phyloP scores from a whole-genome alignment of 2,113 vertebrate species.

The Tragulus kanchil region DNA sequence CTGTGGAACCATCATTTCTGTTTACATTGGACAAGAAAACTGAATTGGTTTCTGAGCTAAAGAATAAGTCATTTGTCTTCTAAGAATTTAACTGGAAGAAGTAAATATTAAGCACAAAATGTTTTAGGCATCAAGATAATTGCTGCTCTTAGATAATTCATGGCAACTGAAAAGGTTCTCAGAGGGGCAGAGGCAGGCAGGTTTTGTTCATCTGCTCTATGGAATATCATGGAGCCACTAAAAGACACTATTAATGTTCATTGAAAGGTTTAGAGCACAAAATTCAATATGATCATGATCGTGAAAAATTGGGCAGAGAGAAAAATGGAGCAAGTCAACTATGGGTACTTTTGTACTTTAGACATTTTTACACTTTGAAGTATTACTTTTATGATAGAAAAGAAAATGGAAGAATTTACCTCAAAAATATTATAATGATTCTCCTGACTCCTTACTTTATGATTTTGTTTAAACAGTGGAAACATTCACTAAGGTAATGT shows the following conservation, averaged over 20 bases:
- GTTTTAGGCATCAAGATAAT: not conserved
- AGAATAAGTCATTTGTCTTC: not conserved
- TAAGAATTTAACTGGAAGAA: conserved; percentile 5
- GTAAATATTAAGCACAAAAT: not conserved
- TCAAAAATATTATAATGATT: too few species aligned
- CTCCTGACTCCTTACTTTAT: too few species aligned
- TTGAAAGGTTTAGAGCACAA: not conserved
- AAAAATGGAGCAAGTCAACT: not conserved
- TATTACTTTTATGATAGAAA: not conserved
- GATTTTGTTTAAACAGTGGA: not conserved
- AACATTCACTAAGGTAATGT: not conserved
- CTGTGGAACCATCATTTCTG: conserved; percentile 43
- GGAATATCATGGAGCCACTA: not conserved
- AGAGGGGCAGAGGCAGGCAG: not conserved
- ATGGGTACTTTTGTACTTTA: not conserved
- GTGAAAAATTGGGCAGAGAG: not conserved
- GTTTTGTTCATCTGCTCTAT: not conserved
- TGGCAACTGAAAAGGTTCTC: not conserved
- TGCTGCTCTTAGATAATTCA: not conserved
- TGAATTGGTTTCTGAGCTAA: not conserved
- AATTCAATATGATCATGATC: not conserved
- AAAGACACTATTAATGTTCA: not conserved
- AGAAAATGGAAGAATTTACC: not conserved
- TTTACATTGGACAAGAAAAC: not conserved
- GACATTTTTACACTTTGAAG: not conserved